Conservation (phyloP, 2,888 invertebrate species). For the Aspidiotus rigidus region DNA sequence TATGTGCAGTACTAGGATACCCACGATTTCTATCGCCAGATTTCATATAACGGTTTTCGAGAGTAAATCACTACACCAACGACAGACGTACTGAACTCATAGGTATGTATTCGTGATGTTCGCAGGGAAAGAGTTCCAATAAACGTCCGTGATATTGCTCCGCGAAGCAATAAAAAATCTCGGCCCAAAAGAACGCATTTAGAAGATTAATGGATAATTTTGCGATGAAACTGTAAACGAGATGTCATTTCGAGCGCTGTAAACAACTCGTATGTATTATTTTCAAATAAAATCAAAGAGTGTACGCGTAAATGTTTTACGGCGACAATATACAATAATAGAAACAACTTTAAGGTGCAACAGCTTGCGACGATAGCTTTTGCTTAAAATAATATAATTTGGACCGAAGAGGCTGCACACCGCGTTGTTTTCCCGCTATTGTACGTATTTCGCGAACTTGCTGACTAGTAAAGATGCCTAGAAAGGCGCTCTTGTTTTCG, state of each 20-base stretch:
- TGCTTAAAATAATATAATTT: not conserved
- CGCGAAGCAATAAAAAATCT: not conserved
- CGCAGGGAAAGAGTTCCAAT: too few species aligned
- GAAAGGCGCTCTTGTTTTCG: not conserved
- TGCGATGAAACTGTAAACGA: not conserved
- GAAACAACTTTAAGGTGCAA: not conserved
- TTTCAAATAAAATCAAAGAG: constrained; percentile 4
- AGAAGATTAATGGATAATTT: constrained; percentile 4
- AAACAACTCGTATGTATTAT: not conserved
- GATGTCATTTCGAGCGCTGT: not conserved
- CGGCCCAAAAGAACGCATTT: not conserved
- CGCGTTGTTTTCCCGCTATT: not conserved
- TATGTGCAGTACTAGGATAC: too few species aligned
- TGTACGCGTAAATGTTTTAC: not conserved
- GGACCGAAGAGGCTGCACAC: not conserved
- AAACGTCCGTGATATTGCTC: too few species aligned
- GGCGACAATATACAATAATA: constrained; percentile 4
- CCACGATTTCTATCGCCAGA: too few species aligned
- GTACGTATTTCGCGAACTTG: not conserved
- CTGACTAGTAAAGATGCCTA: constrained; percentile 1
- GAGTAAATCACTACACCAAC: too few species aligned
- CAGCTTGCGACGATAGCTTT: constrained; percentile 1
- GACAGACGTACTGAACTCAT: too few species aligned
- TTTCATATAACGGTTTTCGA: too few species aligned
- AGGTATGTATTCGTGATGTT: too few species aligned